Base-by-base conservation (phyloP, 2,797 vertebrate genomes). In the Austrolebias charrua region DNA sequence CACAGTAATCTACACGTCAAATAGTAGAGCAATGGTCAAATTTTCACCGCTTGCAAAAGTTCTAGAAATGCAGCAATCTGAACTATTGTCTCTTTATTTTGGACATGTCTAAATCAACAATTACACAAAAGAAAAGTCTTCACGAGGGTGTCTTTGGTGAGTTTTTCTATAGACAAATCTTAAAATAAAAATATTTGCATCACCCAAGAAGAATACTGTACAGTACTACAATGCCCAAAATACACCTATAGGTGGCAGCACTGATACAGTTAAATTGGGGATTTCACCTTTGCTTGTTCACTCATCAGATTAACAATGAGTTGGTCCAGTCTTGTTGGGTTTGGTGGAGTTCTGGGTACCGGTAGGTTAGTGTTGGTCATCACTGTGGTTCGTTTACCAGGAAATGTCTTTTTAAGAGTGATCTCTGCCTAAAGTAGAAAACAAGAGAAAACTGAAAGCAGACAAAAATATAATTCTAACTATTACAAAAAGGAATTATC, bases 231-330 rank as follows among this genome's bases (percentile, higher is more conserved):
- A 19, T 70, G 46, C 76, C 24, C 42, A 29, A 12, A 46, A 11
- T 43, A 49, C 9, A 13, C 65, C 81, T 66, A 48, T 47, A 81
- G 79, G 60, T 73, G 79, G 76, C 70, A 71, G 76, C 47, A 40
- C 66, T 14, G 45, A 61, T 29, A 16, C 29, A 46, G 33, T 47
- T 33, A 13, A 59, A 38, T 55, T 2, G 24, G 3, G 15, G 16
- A 1, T 18, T 94, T 95, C 85, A 98, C 98, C 92, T 90, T 95
- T 75, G 92, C 90, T 90, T 95, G 94, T 84, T 98, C 96, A 62
- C 91, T 93, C 55, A 94, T 91, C 85, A 95, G 94, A 85, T 95
- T 94, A 69, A 95, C 91, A 86, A 98, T 92, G 71, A 98, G 93
- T 15, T 92, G 91, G 87, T 98, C 95, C 28, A 98, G 90, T 92